phyloP scores from a whole-genome alignment of 1,140 invertebrate species.

The Neodiprion virginianus region DNA sequence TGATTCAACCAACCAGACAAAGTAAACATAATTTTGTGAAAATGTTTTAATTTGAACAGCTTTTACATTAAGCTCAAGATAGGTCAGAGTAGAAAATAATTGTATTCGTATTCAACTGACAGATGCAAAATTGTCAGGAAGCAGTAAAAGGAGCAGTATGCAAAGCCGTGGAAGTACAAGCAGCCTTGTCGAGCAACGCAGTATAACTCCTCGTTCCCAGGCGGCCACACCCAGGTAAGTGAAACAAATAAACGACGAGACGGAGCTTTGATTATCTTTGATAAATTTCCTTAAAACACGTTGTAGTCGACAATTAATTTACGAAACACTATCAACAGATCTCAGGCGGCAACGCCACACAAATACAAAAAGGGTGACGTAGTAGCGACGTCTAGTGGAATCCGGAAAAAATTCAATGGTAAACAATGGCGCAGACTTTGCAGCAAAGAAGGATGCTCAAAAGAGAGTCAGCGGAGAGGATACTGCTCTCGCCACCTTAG shows the following conservation, averaged over 20 bases:
- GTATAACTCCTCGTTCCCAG: constrained; percentile 85
- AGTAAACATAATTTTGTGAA: too few relatives aligned
- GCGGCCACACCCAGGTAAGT: constrained; percentile 82
- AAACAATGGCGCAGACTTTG: constrained; percentile 98
- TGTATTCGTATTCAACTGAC: constrained; percentile 40
- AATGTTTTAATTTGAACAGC: not conserved
- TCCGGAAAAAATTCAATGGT: constrained; percentile 98
- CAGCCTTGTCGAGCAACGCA: constrained; percentile 80
- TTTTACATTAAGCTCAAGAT: not conserved
- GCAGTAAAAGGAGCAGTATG: constrained; percentile 88
- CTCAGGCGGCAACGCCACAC: constrained; percentile 91
- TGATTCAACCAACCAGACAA: too few relatives aligned
- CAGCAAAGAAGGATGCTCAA: constrained; percentile 94
- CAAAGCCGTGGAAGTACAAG: constrained; percentile 89
- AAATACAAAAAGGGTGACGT: constrained; percentile 99
- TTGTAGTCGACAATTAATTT: not conserved
- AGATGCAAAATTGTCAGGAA: constrained; percentile 68
- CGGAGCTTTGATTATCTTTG: not conserved
- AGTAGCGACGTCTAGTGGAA: constrained; percentile 94
- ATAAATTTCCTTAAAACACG: not conserved
- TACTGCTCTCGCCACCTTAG: constrained; percentile 96
- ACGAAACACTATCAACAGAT: constrained; percentile 61
- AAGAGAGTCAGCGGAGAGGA: constrained; percentile 96
- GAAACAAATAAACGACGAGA: not conserved
- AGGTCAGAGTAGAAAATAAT: not conserved